Conservation (phyloP, 1,140 invertebrate genomes). For the Halyomorpha halys region DNA sequence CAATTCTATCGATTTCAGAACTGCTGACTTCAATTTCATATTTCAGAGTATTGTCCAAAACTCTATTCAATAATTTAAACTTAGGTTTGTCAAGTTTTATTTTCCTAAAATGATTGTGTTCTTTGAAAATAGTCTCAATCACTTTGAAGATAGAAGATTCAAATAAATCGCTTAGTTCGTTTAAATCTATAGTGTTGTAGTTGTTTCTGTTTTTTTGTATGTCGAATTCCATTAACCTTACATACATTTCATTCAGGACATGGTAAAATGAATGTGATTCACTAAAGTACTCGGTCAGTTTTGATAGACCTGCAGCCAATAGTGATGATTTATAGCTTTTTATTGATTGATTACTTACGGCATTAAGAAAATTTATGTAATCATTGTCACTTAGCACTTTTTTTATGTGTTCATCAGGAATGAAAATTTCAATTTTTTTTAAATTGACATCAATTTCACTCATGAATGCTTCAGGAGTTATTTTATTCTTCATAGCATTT, state of each 20-base stretch:
- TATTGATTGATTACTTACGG: neutral
- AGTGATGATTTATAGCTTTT: neutral
- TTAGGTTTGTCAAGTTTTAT: neutral
- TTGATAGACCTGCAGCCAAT: neutral
- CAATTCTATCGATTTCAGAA: neutral
- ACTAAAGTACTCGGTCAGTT: neutral
- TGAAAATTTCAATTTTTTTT: neutral
- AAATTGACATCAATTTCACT: neutral
- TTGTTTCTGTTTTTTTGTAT: neutral
- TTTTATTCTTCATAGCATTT: no score
- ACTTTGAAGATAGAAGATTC: neutral
- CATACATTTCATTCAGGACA: neutral
- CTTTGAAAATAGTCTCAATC: neutral
- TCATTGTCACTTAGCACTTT: neutral
- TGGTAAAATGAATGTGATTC: neutral
- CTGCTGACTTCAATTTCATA: neutral
- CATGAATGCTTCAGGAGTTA: neutral
- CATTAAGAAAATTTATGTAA: neutral
- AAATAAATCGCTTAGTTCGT: neutral
- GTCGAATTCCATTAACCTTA: neutral
- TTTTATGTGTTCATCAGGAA: neutral
- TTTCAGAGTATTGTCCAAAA: neutral
- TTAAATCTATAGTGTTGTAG: no score
- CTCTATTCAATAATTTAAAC: neutral
- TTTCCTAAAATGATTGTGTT: neutral